These are phyloP conservation scores for Aviceda subcristata DNA, from an alignment of 2,113 vertebrate species.

Conservation along the genomic window DNA sequence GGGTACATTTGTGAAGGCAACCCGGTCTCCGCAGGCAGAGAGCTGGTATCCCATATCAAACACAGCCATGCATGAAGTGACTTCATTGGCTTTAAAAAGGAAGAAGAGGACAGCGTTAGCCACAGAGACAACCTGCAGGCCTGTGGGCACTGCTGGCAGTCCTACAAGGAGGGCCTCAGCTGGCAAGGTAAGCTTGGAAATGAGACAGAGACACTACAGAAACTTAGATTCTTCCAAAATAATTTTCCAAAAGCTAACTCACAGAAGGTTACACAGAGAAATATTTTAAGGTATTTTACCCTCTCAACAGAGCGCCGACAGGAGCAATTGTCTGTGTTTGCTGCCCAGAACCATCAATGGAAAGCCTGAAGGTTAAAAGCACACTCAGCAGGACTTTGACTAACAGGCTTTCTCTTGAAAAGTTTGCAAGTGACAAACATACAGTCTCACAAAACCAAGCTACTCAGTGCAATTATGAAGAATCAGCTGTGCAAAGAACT, in stretches of 20 bases:
- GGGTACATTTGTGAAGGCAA: not conserved
- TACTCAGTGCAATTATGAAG: not conserved
- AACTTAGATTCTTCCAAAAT: not conserved
- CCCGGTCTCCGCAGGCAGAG: not conserved
- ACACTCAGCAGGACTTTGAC: not conserved
- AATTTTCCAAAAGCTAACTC: not conserved
- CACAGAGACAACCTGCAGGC: not conserved
- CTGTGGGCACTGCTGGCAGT: not conserved
- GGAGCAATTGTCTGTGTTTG: not conserved
- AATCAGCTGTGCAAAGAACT: not conserved
- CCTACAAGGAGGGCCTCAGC: not conserved
- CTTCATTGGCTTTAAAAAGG: not conserved
- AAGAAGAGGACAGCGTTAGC: not conserved
- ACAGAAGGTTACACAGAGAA: not conserved
- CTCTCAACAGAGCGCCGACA: not conserved
- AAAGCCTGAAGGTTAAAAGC: not conserved
- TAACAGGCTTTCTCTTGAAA: not conserved
- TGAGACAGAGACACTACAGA: not conserved
- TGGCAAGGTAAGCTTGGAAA: not conserved
- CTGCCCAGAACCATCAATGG: not conserved
- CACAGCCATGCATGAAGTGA: rapidly evolving
- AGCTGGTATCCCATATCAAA: not conserved
- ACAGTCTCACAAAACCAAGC: not conserved
- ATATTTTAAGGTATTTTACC: not conserved
- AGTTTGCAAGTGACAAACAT: not conserved